These are phyloP conservation scores for Enteromius anoplus DNA, from an alignment of 2,797 vertebrate genomes.

Conservation along the genomic window DNA sequence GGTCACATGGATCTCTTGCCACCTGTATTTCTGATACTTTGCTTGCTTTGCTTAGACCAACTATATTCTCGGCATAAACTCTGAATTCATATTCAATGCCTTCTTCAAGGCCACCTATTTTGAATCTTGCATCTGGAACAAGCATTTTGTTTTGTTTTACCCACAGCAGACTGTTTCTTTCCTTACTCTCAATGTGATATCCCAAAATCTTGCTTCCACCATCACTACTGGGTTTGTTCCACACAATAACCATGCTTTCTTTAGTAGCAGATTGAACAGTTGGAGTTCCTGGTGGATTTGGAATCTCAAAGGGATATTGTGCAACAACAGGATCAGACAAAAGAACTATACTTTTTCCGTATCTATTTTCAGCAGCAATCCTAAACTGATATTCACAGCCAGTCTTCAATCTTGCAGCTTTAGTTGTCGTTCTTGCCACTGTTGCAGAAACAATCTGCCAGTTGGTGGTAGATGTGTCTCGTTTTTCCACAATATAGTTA, in stretches of 20 bases:
- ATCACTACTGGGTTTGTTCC: constrained; percentile 92
- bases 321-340: constrained; percentile 88
- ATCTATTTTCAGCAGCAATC: constrained; percentile 97
- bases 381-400: constrained; percentile 97
- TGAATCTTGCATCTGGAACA: constrained; percentile 91
- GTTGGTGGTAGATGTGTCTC: constrained; percentile 94
- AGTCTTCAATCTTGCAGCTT: constrained; percentile 92
- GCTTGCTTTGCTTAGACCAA: constrained; percentile 92
- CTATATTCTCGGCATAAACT: constrained; percentile 97
- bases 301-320: constrained; percentile 94
- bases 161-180: constrained; percentile 97
- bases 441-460: constrained; percentile 99
- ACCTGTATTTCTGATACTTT: constrained; percentile 91
- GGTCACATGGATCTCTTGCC: constrained; percentile 94
- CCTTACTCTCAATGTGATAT: constrained; percentile 96
- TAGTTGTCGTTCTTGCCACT: constrained; percentile 96
- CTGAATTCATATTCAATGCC: constrained; percentile 98
- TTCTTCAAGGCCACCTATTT: constrained; percentile 90
- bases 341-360: constrained; percentile 92
- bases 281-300: constrained; percentile 88
- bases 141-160: constrained; percentile 93
- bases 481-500: constrained; percentile 97
- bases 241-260: constrained; percentile 93
- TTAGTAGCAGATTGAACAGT: constrained; percentile 84
- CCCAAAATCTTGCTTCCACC: constrained; percentile 94